Percentiles rank a stretch among this genome's conserved stretches.
Conservation (phyloP, 2,888 invertebrate species). For the Tetragonisca angustula region DNA sequence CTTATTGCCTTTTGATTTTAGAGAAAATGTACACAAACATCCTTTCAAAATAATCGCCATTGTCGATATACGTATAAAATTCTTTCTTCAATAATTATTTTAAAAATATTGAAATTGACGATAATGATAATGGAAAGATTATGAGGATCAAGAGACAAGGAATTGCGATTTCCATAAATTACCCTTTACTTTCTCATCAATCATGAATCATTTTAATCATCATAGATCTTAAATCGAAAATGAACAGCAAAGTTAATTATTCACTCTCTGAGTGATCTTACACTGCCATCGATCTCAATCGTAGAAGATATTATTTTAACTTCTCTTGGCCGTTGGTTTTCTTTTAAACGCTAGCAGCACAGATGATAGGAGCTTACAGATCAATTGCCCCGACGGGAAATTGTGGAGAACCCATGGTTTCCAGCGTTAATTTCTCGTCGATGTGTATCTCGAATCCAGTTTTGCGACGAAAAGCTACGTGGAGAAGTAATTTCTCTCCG, state of each 20-base stretch:
- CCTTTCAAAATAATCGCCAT: background rate
- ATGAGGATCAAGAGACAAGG: background rate
- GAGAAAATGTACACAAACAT: background rate
- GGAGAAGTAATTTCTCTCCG: slow-evolving; percentile 57
- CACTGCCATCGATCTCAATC: background rate
- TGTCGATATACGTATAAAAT: background rate
- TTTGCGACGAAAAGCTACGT: slow-evolving; percentile 33
- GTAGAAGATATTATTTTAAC: background rate
- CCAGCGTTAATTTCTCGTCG: slow-evolving; percentile 40
- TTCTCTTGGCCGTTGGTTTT: background rate
- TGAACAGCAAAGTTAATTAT: background rate
- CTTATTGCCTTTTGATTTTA: background rate
- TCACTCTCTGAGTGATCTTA: background rate
- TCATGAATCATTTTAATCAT: background rate
- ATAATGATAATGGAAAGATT: background rate
- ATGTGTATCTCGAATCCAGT: slow-evolving; percentile 6
- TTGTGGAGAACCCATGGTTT: background rate
- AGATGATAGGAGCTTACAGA: background rate
- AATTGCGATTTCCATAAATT: background rate
- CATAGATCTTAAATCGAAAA: background rate
- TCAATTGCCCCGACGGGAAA: background rate
- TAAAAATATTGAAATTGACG: background rate
- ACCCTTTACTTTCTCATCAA: background rate
- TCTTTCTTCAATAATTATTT: background rate
- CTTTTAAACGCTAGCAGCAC: background rate